A percentile compares a stretch with the other conserved stretches of the same genome.
These are phyloP conservation scores for Ceratoteleas bidentatus DNA, from an alignment of 1,140 invertebrate species.

Conservation along the genomic window DNA sequence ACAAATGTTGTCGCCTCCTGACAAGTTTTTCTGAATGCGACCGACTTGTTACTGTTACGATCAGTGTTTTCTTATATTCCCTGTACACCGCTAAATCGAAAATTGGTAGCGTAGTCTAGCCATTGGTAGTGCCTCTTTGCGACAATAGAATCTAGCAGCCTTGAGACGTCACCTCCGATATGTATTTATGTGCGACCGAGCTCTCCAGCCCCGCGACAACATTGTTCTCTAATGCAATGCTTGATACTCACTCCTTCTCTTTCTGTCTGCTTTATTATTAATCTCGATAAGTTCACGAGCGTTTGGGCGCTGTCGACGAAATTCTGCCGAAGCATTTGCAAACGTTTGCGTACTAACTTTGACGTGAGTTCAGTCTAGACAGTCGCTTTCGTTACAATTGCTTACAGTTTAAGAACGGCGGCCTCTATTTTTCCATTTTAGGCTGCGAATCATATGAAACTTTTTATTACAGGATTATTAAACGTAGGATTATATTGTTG, in stretches of 20 bases:
- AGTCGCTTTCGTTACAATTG: constrained; percentile 39
- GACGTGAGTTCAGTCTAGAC: constrained; percentile 7
- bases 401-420: constrained; percentile 46
- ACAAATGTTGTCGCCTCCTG: no score
- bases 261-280: constrained; percentile 81
- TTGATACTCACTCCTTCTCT: constrained; percentile 82
- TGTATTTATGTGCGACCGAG: constrained; percentile 56
- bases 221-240: constrained; percentile 76
- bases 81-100: constrained; percentile 45
- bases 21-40: no score
- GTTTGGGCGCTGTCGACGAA: constrained; percentile 41
- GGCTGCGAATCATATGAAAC: no score
- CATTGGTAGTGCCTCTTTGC: constrained; percentile 49
- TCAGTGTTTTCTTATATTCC: no score
- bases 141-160: constrained; percentile 64
- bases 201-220: constrained; percentile 67
- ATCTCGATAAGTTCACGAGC: constrained; percentile 67
- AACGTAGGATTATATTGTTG: no score
- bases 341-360: constrained; percentile 51
- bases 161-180: constrained; percentile 62
- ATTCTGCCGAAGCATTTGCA: constrained; percentile 39
- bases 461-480: no score
- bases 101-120: constrained; percentile 56
- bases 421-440: constrained; percentile 7
- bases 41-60: no score